Percentiles rank a stretch among this genome's conserved stretches.
Evolutionary conservation across 92 coral and sea anemone genomes (phyloP).

Genomic region (Phymanthus crucifer): DNA sequence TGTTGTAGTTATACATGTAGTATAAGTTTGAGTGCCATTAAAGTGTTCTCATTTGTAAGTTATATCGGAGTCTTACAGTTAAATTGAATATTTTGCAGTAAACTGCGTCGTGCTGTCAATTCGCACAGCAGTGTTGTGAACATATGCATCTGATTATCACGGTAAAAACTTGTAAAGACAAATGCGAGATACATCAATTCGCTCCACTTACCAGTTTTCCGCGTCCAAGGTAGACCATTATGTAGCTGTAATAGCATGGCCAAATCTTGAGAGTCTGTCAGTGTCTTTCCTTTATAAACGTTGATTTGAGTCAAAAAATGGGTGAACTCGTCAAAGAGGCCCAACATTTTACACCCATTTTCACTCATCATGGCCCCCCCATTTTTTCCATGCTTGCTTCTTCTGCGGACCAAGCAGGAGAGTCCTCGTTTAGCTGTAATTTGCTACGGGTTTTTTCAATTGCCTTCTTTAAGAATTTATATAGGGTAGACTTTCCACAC

Average conservation of each 20-base stretch:
- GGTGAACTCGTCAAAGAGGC: constrained; percentile 32
- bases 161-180: no score
- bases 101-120: no score
- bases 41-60: no score
- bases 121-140: no score
- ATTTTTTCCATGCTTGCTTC: constrained; percentile 36
- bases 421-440: background rate
- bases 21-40: no score
- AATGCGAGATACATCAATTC: no score
- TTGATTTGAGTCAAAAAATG: constrained; percentile 34
- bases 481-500: constrained; percentile 26
- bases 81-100: no score
- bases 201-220: constrained; percentile 29
- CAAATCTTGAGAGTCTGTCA: constrained; percentile 32
- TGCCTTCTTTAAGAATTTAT: constrained; percentile 10
- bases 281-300: constrained; percentile 11
- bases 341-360: constrained; percentile 3
- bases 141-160: no score
- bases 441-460: background rate
- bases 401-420: constrained; percentile 14
- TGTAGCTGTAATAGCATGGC: constrained; percentile 33
- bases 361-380: constrained; percentile 30
- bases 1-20: no score
- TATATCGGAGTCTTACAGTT: no score
- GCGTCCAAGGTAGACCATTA: constrained; percentile 32